Percentiles rank a stretch among this genome's conserved stretches.
These are phyloP conservation scores for Platanista minor DNA, from an alignment of 2,113 vertebrate genomes.

Conservation along the genomic window DNA sequence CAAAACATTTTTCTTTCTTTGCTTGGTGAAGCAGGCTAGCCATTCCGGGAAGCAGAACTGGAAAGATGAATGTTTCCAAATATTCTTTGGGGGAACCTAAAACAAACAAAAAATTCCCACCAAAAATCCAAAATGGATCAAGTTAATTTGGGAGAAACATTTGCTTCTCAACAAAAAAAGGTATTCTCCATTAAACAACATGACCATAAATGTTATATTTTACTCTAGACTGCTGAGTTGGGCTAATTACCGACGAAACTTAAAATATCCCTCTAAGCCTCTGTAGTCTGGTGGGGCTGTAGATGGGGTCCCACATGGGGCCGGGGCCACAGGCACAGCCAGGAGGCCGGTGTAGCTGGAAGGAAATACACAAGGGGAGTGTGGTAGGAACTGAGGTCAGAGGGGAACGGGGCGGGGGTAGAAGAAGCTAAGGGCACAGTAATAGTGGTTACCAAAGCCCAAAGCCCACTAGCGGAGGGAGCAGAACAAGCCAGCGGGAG, in stretches of 20 bases:
- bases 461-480: neutral
- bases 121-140: constrained; percentile 6
- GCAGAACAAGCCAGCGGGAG: neutral
- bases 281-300: neutral
- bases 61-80: constrained; percentile 87
- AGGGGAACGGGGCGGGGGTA: neutral
- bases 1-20: constrained; percentile 84
- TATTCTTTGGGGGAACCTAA: constrained; percentile 84
- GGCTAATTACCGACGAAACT: neutral
- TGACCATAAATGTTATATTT: neutral
- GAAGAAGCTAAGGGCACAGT: fast-evolving
- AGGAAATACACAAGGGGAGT: neutral
- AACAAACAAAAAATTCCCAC: constrained; percentile 35
- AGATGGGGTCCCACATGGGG: fast-evolving
- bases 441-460: neutral
- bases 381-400: neutral
- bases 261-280: neutral
- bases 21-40: constrained; percentile 86
- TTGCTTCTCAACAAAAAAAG: neutral
- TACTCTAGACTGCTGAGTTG: neutral
- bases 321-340: neutral
- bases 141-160: neutral
- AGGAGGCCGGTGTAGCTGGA: neutral
- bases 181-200: neutral
- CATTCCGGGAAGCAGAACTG: constrained; percentile 88